These are phyloP conservation scores for Troides helena DNA, from an alignment of 2,888 invertebrate species.

Conservation along the genomic window DNA sequence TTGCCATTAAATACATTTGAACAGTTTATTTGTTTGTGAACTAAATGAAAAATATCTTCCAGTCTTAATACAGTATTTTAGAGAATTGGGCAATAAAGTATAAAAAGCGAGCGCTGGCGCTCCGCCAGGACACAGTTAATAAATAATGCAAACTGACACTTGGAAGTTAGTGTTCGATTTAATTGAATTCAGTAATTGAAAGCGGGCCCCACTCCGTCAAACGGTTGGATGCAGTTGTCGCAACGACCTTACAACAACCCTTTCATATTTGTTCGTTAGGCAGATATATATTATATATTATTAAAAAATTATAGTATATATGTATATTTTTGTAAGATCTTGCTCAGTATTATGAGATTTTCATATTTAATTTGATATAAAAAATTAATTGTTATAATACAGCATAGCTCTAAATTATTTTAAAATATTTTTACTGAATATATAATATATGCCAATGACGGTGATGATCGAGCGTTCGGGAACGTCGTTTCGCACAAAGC, in stretches of 20 bases:
- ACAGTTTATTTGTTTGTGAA: conserved; percentile 7
- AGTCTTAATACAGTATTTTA: conserved; percentile 2
- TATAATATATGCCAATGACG: no score
- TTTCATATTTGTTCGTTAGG: no score
- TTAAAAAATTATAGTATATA: no score
- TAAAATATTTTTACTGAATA: no score
- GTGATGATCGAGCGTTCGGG: no score
- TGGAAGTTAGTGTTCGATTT: conserved; percentile 23
- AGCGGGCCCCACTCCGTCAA: neutral
- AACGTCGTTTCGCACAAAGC: no score
- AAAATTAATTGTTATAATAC: no score
- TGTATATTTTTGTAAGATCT: no score
- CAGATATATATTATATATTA: no score
- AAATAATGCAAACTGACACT: conserved; percentile 26
- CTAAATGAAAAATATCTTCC: conserved; percentile 11
- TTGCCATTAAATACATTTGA: neutral
- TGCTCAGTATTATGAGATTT: no score
- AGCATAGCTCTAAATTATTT: no score
- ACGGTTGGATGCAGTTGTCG: conserved; percentile 4
- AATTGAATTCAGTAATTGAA: conserved; percentile 25
- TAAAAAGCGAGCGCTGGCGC: conserved; percentile 21
- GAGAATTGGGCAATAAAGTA: conserved; percentile 21
- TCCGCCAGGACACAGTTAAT: conserved; percentile 21
- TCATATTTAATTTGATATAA: no score
- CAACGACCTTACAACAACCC: neutral